Base-by-base conservation (phyloP, 2,113 vertebrate species). In the Burhinus oedicnemus region DNA sequence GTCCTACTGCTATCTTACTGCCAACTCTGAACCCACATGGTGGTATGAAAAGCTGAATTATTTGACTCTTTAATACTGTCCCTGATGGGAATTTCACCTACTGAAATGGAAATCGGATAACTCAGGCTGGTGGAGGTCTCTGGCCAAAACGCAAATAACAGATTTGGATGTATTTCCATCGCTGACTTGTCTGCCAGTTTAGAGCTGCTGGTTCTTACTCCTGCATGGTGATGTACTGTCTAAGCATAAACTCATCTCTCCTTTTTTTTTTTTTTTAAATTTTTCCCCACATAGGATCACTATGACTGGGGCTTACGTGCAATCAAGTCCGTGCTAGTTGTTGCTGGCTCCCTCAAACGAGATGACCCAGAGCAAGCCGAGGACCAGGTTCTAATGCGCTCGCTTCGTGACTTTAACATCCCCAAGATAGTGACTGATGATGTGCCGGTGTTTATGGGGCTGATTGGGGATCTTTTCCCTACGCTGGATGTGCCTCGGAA, bases 291-390 rank as follows among this genome's bases (percentile, higher is more conserved):
- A 3, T 45, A 99, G 99, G 99, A 99, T 87, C 99, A 99, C 97
- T 99, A 99, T 0, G 99, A 99, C 97, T 99, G 99, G 99, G 99
- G 99, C 11, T 97, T 99, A 51, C 95, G 99, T 52, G 99, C 99
- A 68, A 99, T 99, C 96, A 99, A 99, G 94, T 99, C 99, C 0
- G 99, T 99, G 19, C 97, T 99, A 36, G 99, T 99, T 86, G 99
- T 99, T 4, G 99, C 99, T 0, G 99, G 99, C 4, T 99, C 99
- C 30, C 98, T 99, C 75, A 99, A 99, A 70, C 98, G 99, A 72
- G 98, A 98, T 0, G 99, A 99, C 94, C 99, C 99, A 0, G 98
- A 93, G 21, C 97, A 98, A 11, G 99, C 99, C 0, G 99, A 99
- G 95, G 99, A 99, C 85, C 99, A 99, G 97, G 99, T 99, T 27